Percentiles rank a stretch among this genome's conserved stretches.
These are phyloP conservation scores for Aethina tumida DNA, from an alignment of 1,140 invertebrate species.

Conservation along the genomic window DNA sequence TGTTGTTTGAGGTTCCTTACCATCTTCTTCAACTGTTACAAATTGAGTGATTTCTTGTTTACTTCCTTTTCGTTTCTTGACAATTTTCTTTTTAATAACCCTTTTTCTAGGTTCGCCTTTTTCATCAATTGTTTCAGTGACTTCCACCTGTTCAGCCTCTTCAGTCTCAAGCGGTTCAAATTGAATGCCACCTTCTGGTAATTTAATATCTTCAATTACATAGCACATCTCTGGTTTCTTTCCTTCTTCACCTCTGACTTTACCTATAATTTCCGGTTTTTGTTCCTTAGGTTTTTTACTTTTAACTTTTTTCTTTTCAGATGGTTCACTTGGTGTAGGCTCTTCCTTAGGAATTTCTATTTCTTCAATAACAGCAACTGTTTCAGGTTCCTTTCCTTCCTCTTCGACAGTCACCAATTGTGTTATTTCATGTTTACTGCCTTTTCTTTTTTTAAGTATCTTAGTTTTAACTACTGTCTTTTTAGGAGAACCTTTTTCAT, in stretches of 20 bases:
- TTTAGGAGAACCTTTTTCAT: constrained; percentile 20
- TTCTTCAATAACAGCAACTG: constrained; percentile 36
- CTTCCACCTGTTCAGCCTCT: constrained; percentile 25
- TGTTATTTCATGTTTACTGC: constrained; percentile 28
- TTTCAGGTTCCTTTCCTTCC: constrained; percentile 28
- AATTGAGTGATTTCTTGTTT: constrained; percentile 36
- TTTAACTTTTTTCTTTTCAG: constrained; percentile 5
- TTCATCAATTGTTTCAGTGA: constrained; percentile 33
- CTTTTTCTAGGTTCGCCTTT: constrained; percentile 33
- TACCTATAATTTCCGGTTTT: constrained; percentile 5
- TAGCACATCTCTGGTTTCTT: constrained; percentile 7
- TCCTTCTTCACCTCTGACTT: constrained; percentile 9
- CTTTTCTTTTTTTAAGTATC: constrained; percentile 26
- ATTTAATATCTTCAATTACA: no score
- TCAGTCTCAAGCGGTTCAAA: no score
- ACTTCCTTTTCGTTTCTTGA: constrained; percentile 25
- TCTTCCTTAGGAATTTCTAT: constrained; percentile 16
- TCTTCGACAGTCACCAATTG: constrained; percentile 32
- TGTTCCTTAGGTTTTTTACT: constrained; percentile 15
- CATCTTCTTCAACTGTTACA: constrained; percentile 38
- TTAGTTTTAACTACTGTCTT: constrained; percentile 30
- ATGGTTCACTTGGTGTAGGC: constrained; percentile 1
- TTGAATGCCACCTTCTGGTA: no score
- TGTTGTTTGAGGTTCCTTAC: constrained; percentile 33
- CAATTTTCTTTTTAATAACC: constrained; percentile 31